Percentiles rank a stretch among this genome's conserved stretches.
Conservation (phyloP, 2,888 invertebrate genomes). For the Watsonalla binaria region DNA sequence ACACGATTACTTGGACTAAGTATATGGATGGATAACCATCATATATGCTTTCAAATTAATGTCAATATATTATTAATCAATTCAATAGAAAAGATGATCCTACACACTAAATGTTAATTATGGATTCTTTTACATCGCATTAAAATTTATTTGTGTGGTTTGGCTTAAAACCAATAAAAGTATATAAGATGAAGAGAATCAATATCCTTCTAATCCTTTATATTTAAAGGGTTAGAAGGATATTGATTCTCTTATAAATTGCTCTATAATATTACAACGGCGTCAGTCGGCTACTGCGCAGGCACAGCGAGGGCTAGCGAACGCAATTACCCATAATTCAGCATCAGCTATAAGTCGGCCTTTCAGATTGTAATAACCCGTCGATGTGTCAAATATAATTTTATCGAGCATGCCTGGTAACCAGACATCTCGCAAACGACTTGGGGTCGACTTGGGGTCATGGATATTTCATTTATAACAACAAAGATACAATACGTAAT, state of each 20-base stretch:
- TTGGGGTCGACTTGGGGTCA: conserved; percentile 33
- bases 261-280: conserved; percentile 1
- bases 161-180: conserved; percentile 1
- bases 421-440: conserved; percentile 12
- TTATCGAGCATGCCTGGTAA: conserved; percentile 28
- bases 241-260: not conserved
- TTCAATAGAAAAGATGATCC: too few relatives aligned
- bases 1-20: too few relatives aligned
- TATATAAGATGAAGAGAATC: not conserved
- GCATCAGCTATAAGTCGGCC: conserved; percentile 30
- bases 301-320: conserved; percentile 23
- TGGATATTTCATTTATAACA: conserved; percentile 17
- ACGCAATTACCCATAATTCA: conserved; percentile 41
- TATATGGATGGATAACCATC: too few relatives aligned
- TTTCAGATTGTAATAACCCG: conserved; percentile 44
- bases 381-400: conserved; percentile 40
- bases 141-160: too few relatives aligned
- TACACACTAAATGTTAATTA: too few relatives aligned
- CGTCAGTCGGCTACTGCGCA: conserved; percentile 18
- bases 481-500: conserved; percentile 8
- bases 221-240: not conserved
- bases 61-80: too few relatives aligned
- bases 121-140: too few relatives aligned
- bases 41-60: too few relatives aligned
- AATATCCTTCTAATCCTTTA: too few relatives aligned